Percentiles rank a stretch among this genome's conserved stretches.
Conservation (phyloP, 2,113 vertebrate species). For the Chrysochloris asiatica region DNA sequence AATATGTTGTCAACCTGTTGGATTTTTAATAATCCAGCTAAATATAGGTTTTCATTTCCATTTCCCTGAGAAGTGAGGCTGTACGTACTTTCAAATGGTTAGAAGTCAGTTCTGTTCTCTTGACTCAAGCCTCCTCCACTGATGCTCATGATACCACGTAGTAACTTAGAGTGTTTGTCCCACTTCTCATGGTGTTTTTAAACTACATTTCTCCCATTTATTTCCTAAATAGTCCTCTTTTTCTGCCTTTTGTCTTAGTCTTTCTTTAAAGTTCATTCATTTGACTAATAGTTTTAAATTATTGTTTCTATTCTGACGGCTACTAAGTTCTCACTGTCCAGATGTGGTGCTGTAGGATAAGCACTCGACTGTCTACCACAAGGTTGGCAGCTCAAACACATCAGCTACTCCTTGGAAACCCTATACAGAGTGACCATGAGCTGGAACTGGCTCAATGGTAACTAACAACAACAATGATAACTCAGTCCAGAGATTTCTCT, state of each 20-base stretch:
- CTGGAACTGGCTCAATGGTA: too few relatives aligned
- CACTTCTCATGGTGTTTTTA: neutral
- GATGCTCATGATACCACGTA: neutral
- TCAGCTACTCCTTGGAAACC: too few relatives aligned
- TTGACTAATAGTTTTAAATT: neutral
- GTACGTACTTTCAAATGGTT: neutral
- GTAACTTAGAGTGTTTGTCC: neutral
- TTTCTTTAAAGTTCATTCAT: constrained; percentile 14
- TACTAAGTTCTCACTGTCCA: fast-evolving
- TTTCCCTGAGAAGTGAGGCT: neutral
- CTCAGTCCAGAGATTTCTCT: neutral
- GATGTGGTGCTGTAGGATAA: too few relatives aligned
- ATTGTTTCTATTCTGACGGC: neutral
- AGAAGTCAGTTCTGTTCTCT: neutral
- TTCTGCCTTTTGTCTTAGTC: neutral
- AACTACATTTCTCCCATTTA: neutral
- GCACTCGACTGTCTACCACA: too few relatives aligned
- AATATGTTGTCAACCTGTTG: neutral
- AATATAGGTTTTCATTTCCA: neutral
- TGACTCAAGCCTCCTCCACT: neutral
- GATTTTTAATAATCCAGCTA: neutral
- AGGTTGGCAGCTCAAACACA: too few relatives aligned
- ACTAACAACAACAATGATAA: too few relatives aligned
- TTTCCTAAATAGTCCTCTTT: neutral
- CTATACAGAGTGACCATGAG: too few relatives aligned